Evolutionary conservation across 1,140 invertebrate species (phyloP).

Genomic region (Orussus abietinus): DNA sequence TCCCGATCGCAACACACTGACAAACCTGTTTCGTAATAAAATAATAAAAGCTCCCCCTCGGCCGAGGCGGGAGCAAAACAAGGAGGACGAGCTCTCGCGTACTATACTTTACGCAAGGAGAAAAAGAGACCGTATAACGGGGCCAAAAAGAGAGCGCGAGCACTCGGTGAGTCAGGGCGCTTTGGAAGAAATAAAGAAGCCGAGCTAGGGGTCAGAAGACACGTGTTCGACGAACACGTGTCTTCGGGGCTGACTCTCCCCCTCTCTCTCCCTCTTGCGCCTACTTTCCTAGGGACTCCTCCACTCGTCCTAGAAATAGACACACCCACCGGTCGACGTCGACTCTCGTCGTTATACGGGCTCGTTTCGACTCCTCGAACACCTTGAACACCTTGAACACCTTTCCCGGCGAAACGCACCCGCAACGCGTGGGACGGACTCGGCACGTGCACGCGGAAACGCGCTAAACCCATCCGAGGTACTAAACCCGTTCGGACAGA

Average conservation of each 20-base stretch:
- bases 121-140: conserved; percentile 14
- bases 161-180: conserved; percentile 30
- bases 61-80: conserved; percentile 4
- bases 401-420: no score
- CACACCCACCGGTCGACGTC: no score
- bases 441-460: no score
- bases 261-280: no score
- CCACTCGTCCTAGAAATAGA: no score
- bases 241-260: conserved; percentile 26
- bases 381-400: no score
- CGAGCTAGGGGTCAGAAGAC: conserved; percentile 26
- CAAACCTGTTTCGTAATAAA: conserved; percentile 45
- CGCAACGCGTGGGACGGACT: no score
- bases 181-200: conserved; percentile 22
- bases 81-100: not conserved
- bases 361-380: no score
- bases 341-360: no score
- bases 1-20: conserved; percentile 29
- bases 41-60: conserved; percentile 37
- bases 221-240: conserved; percentile 49
- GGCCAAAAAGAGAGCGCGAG: conserved; percentile 23
- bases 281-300: no score
- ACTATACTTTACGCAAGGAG: not conserved
- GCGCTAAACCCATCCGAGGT: no score
- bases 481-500: no score